These are phyloP conservation scores for Hoplodrina ambigua DNA, from an alignment of 2,888 invertebrate genomes.

Conservation along the genomic window DNA sequence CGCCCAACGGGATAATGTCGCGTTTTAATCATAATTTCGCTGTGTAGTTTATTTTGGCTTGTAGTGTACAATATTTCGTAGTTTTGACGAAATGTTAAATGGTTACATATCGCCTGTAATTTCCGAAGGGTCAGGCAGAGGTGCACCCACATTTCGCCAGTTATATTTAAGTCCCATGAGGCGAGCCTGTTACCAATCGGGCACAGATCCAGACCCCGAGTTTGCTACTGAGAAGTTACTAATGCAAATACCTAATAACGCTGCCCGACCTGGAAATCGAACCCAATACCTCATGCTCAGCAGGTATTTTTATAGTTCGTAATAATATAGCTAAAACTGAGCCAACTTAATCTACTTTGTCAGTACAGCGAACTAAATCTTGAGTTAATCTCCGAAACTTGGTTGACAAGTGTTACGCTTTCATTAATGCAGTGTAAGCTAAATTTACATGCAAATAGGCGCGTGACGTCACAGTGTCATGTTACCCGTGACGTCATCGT, in stretches of 20 bases:
- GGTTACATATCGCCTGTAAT: too few relatives aligned
- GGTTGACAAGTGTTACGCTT: slow-evolving; percentile 35
- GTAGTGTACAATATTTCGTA: neutral
- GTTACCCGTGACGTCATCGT: slow-evolving; percentile 28
- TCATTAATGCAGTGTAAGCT: slow-evolving; percentile 40
- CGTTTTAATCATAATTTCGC: slow-evolving; percentile 33
- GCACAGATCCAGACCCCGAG: too few relatives aligned
- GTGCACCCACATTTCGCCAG: too few relatives aligned
- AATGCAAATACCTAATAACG: too few relatives aligned
- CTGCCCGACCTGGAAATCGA: too few relatives aligned
- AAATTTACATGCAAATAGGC: slow-evolving; percentile 59
- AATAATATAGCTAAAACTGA: too few relatives aligned
- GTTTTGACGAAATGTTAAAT: neutral
- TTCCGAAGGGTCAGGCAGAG: too few relatives aligned
- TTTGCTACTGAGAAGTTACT: too few relatives aligned
- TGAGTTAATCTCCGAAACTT: slow-evolving; percentile 37
- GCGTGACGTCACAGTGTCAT: slow-evolving; percentile 40
- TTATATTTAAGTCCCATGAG: too few relatives aligned
- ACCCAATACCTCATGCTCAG: too few relatives aligned
- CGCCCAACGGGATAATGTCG: slow-evolving; percentile 28
- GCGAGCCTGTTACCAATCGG: too few relatives aligned
- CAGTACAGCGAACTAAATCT: slow-evolving; percentile 37
- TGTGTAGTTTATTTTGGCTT: slow-evolving; percentile 12
- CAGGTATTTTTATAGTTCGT: too few relatives aligned
- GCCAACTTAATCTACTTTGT: neutral